These are phyloP conservation scores for Kryptolebias marmoratus DNA, from an alignment of 2,113 vertebrate species.

Conservation along the genomic window DNA sequence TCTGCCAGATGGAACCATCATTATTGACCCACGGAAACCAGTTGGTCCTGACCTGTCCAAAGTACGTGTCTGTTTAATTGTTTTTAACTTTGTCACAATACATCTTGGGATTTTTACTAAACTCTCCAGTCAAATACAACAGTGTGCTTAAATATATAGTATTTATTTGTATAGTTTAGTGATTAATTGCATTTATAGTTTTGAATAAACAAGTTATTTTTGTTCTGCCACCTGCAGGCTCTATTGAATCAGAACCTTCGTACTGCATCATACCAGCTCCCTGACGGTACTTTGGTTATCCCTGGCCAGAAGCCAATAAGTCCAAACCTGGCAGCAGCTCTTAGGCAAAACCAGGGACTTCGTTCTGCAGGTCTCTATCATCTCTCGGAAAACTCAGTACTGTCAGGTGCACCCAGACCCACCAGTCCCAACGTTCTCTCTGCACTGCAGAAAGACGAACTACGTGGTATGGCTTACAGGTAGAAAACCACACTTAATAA, in stretches of 20 bases:
- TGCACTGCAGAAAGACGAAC: constrained; percentile 58
- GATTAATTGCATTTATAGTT: neutral
- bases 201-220: constrained; percentile 14
- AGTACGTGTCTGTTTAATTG: constrained; percentile 44
- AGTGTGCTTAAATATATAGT: neutral
- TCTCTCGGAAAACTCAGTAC: constrained; percentile 55
- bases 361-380: constrained; percentile 57
- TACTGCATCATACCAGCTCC: constrained; percentile 64
- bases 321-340: constrained; percentile 61
- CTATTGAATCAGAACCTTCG: constrained; percentile 71
- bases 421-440: constrained; percentile 60
- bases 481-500: constrained; percentile 18
- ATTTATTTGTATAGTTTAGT: neutral
- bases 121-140: neutral
- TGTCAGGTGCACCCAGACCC: constrained; percentile 68
- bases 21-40: constrained; percentile 75
- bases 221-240: constrained; percentile 54
- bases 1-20: constrained; percentile 79
- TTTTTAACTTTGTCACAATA: neutral
- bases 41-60: constrained; percentile 65
- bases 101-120: neutral
- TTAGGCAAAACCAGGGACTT: constrained; percentile 62
- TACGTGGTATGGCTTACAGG: constrained; percentile 54
- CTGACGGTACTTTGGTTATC: constrained; percentile 64
- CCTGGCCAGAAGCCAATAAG: constrained; percentile 67